phyloP scores from a whole-genome alignment of 1,140 invertebrate genomes.

The Aricia agestis region DNA sequence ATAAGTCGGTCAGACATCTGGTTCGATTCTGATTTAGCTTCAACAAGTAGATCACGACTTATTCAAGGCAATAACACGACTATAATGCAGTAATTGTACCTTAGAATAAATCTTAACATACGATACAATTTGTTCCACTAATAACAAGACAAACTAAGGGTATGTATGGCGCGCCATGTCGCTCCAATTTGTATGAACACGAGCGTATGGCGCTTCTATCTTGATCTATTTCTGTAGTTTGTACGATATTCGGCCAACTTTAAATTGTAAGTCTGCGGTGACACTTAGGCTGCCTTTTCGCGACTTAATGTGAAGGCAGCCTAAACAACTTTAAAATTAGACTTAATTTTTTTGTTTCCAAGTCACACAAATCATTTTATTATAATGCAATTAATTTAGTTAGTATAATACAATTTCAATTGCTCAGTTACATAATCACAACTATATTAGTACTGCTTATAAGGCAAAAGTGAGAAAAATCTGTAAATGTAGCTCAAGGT shows the following conservation, averaged over 20 bases:
- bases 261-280: too few species aligned
- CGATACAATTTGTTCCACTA: background rate
- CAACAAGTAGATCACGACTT: conserved; percentile 6
- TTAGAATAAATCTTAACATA: background rate
- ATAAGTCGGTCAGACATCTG: conserved; percentile 8
- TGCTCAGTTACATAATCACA: background rate
- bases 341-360: background rate
- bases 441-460: background rate
- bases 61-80: conserved; percentile 1
- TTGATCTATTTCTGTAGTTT: too few species aligned
- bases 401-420: background rate
- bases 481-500: background rate
- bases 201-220: too few species aligned
- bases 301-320: too few species aligned
- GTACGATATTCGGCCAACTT: too few species aligned
- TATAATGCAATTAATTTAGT: background rate
- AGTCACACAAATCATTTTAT: background rate
- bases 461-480: background rate
- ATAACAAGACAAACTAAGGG: background rate
- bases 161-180: too few species aligned
- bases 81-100: background rate
- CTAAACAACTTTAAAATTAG: background rate
- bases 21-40: background rate
- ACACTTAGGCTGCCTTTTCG: too few species aligned
- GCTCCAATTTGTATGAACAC: too few species aligned